phyloP scores from a whole-genome alignment of 2,797 vertebrate species.

The Neosilurus hyrtlii region DNA sequence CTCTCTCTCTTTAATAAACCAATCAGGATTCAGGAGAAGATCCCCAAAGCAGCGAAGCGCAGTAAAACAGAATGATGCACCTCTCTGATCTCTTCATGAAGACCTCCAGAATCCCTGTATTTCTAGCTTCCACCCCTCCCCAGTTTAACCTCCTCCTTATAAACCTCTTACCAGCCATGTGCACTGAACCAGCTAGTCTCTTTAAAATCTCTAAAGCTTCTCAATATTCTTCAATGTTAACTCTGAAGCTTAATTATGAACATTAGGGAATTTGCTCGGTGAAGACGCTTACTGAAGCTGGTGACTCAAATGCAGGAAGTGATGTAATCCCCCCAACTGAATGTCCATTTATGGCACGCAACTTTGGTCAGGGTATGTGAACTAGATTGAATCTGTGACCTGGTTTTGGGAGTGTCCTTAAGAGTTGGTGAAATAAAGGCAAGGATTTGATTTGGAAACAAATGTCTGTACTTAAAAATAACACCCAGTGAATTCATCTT shows the following conservation, averaged over 20 bases:
- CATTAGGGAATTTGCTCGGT: slow-evolving; percentile 62
- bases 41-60: slow-evolving; percentile 82
- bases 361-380: slow-evolving; percentile 62
- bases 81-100: slow-evolving; percentile 21
- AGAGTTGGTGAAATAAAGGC: slow-evolving; percentile 29
- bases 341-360: slow-evolving; percentile 48
- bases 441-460: background rate
- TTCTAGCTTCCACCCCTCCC: slow-evolving; percentile 42
- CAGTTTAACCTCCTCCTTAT: slow-evolving; percentile 16
- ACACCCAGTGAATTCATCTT: background rate
- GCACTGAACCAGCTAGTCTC: slow-evolving; percentile 75
- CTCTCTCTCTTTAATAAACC: background rate
- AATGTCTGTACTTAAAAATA: background rate
- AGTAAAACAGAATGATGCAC: slow-evolving; percentile 75
- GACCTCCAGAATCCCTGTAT: slow-evolving; percentile 43
- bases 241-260: slow-evolving; percentile 71
- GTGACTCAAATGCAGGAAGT: slow-evolving; percentile 49
- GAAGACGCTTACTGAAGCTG: slow-evolving; percentile 41
- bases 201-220: slow-evolving; percentile 65
- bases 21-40: slow-evolving; percentile 85
- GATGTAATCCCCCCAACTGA: slow-evolving; percentile 52
- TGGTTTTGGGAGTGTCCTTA: slow-evolving; percentile 60
- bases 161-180: slow-evolving; percentile 60
- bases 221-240: slow-evolving; percentile 73
- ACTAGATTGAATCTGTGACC: slow-evolving; percentile 76